Base-by-base conservation (phyloP, 2,113 vertebrate species). In the Megaleporinus macrocephalus region DNA sequence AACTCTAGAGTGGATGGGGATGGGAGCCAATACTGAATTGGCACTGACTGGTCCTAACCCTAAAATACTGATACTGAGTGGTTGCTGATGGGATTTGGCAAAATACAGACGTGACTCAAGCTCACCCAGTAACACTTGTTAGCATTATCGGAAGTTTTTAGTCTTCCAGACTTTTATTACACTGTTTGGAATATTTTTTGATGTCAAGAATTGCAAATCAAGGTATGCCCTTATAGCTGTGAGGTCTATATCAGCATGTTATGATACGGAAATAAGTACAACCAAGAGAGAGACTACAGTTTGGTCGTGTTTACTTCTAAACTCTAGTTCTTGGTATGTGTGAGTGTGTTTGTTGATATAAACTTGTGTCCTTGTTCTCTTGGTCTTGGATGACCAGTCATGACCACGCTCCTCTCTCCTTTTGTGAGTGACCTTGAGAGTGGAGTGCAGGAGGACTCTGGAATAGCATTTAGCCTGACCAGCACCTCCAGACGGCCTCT, bases 361-460 rank as follows among this genome's bases (percentile, higher is more conserved):
- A 84, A n/a, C 26, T n/a, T 63, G 6, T 76, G 71, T 26, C 66
- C 51, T 71, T 49, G 66, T 69, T 5, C 44, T 47, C 30, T 22
- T 11, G 2, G 57, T 59, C 84, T 76, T 65, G 78, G 80, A 24
- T 73, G 36, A 83, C 7, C 12, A 36, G 61, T 51, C 63, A 69
- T 82, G 70, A 55, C 55, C 84, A 77, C 73, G 47, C 78, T 87
- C 83, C 63, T 62, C 57, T 36, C 53, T 63, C 69, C 78, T 85
- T 53, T 88, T 66, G 75, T 79, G 83, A 61, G 85, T 88, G 92
- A 93, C 93, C 92, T 93, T 93, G 91, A 87, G 85, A 61, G 57
- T 83, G 70, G 84, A 87, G 84, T 74, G n/a, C 69, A 29, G 62
- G 66, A 71, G 29, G 81, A 71, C 55, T 83, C 41, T 57, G 22